These are phyloP conservation scores for Coranthus polyacanthus DNA, from an alignment of 2,797 vertebrate genomes.

Conservation along the genomic window DNA sequence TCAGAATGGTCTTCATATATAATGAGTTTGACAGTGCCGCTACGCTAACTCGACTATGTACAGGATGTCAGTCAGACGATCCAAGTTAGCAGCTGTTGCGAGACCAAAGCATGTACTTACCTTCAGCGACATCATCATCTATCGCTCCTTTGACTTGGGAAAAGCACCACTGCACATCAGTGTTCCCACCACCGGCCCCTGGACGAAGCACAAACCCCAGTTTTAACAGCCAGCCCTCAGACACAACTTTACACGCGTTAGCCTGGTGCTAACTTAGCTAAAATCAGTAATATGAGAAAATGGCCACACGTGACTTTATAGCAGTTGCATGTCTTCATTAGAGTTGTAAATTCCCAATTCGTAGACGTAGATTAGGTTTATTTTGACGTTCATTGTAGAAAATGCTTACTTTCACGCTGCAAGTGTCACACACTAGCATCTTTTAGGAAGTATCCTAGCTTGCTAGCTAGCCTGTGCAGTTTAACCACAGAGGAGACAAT, in stretches of 20 bases:
- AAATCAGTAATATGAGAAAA: neutral
- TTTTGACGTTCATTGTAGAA: neutral
- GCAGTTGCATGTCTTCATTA: neutral
- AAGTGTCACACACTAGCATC: slow-evolving; percentile 35
- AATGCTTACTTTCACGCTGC: slow-evolving; percentile 29
- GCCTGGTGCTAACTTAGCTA: slow-evolving; percentile 51
- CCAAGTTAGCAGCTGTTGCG: neutral
- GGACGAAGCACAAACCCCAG: slow-evolving; percentile 47
- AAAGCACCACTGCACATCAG: slow-evolving; percentile 97
- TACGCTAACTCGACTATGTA: slow-evolving; percentile 14
- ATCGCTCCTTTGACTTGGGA: slow-evolving; percentile 98
- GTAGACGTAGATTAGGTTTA: neutral
- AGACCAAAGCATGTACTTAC: slow-evolving; percentile 79
- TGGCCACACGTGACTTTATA: neutral
- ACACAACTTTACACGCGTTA: slow-evolving; percentile 63
- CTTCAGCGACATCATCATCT: slow-evolving; percentile 96
- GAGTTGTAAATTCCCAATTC: rapidly evolving
- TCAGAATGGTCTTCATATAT: too few relatives aligned
- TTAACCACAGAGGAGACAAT: slow-evolving; percentile 25
- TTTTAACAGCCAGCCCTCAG: slow-evolving; percentile 27
- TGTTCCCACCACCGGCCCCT: slow-evolving; percentile 92
- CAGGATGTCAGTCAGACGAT: neutral
- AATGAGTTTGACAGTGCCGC: neutral
- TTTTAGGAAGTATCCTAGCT: slow-evolving; percentile 48
- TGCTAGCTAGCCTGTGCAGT: slow-evolving; percentile 55